Evolutionary conservation across 2,113 vertebrate species (phyloP).

Genomic region (Carlito syrichta): DNA sequence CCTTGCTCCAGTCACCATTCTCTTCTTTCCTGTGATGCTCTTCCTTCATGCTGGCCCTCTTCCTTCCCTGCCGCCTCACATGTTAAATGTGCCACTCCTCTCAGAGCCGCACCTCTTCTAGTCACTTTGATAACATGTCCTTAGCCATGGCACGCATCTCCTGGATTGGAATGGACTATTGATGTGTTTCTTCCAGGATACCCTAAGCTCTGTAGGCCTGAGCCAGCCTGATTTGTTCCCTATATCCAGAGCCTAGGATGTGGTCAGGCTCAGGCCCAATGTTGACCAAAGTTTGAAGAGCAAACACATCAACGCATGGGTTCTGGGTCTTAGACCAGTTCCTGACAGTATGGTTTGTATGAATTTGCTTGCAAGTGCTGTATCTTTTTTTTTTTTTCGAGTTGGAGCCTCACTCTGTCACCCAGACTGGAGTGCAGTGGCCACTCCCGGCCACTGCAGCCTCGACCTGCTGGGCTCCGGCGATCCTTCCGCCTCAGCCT

Average conservation of each 20-base stretch:
- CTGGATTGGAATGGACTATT: not conserved
- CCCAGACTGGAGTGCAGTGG: too few species aligned
- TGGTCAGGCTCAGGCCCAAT: not conserved
- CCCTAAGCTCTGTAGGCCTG: not conserved
- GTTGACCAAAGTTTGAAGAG: not conserved
- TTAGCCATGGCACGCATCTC: not conserved
- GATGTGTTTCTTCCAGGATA: not conserved
- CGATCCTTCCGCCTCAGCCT: too few species aligned
- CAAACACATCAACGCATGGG: not conserved
- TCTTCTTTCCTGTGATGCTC: not conserved
- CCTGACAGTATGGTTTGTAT: not conserved
- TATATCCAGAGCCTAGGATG: not conserved
- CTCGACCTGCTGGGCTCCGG: too few species aligned
- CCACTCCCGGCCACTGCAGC: too few species aligned
- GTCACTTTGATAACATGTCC: not conserved
- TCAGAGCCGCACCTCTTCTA: not conserved
- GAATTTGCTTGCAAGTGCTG: not conserved
- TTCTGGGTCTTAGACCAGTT: not conserved
- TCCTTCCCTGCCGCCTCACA: too few species aligned
- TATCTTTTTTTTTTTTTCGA: too few species aligned
- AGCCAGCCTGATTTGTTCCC: not conserved
- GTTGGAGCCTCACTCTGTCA: too few species aligned
- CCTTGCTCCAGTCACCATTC: not conserved
- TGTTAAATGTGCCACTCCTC: not conserved
- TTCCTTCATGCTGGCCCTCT: not conserved